Percentiles rank a stretch among this genome's conserved stretches.
phyloP scores from a whole-genome alignment of 2,797 vertebrate genomes.

The Arrhamphus sclerolepis region DNA sequence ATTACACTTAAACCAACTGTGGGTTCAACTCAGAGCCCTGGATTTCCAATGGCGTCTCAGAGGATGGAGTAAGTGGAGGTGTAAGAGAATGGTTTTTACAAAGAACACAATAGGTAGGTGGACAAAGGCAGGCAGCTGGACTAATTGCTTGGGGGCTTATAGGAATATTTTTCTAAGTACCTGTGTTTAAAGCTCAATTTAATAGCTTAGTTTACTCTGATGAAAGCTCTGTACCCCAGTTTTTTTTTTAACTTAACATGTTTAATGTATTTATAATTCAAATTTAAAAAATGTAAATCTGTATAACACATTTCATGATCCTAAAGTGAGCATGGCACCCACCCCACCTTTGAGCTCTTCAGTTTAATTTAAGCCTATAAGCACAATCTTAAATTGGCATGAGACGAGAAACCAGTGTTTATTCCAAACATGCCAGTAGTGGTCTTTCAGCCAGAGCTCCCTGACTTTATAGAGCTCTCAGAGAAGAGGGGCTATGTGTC shows the following conservation, averaged over 20 bases:
- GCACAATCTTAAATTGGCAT: constrained; percentile 26
- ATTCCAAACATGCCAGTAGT: constrained; percentile 65
- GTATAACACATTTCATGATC: no score
- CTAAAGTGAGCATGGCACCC: no score
- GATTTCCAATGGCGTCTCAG: constrained; percentile 74
- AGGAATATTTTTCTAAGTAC: constrained; percentile 71
- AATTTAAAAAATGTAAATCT: no score
- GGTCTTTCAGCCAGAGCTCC: constrained; percentile 67
- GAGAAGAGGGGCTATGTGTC: constrained; percentile 53
- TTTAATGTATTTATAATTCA: no score
- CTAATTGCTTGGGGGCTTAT: constrained; percentile 75
- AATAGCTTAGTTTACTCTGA: constrained; percentile 32
- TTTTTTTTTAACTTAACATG: not conserved
- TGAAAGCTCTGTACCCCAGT: constrained; percentile 19
- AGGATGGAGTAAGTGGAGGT: constrained; percentile 75
- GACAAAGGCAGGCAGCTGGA: constrained; percentile 73
- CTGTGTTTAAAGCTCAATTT: constrained; percentile 70
- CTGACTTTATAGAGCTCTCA: constrained; percentile 58
- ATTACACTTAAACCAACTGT: constrained; percentile 81
- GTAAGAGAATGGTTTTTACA: constrained; percentile 72
- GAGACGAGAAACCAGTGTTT: constrained; percentile 49
- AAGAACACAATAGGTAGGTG: constrained; percentile 76
- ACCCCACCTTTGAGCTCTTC: no score
- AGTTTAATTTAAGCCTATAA: constrained; percentile 47
- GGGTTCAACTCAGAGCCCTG: constrained; percentile 74